Base-by-base conservation (phyloP, 2,113 vertebrate genomes). In the Pachycephala philippinensis region DNA sequence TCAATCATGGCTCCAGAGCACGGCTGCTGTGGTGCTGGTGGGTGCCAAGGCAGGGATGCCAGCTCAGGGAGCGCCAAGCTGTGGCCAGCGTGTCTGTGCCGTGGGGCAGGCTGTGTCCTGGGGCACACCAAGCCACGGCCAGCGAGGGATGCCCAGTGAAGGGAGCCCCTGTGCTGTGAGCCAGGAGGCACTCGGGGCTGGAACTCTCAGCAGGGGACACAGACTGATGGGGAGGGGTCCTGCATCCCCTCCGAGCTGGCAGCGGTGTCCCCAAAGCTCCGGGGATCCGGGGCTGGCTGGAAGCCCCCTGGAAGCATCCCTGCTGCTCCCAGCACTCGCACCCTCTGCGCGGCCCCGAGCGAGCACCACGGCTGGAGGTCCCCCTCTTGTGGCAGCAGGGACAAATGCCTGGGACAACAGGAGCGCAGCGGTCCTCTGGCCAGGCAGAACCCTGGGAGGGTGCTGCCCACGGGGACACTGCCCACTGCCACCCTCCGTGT, bases 381-480 rank as follows among this genome's bases (percentile, higher is more conserved):
- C 88, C 96, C 96, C 94, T 81, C 96, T 96, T 7, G 95, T 94
- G 95, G 95, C 90, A 81, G 92, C 63, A 54, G 75, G 66, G 69
- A 50, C 87, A 56, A 84, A 84, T 2, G 84, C 40, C 78, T 10
- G 50, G 23, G 35, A 52, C 35, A 52, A 12, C 64, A 15, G 7
- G 39, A 63, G 42, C 39, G 13, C 33, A 1, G 75, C 0, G 1
- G 16, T 5, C 40, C 56, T 22, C 47, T 2, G 27, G 63, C 8
- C 50, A 4, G 52, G n/a, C 66, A 69, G 70, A 93, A 2, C 33
- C 17, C n/a, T 5, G 53, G 45, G 30, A 15, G 22, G 45, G 42
- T 0, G 6, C 82, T 74, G 39, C 77, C 37, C 37, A 39, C 37
- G 8, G 37, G 65, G 65, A 35, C n/a, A 6, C 21, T 26, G 77